phyloP scores from a whole-genome alignment of 2,113 vertebrate genomes.

The Balaeniceps rex region DNA sequence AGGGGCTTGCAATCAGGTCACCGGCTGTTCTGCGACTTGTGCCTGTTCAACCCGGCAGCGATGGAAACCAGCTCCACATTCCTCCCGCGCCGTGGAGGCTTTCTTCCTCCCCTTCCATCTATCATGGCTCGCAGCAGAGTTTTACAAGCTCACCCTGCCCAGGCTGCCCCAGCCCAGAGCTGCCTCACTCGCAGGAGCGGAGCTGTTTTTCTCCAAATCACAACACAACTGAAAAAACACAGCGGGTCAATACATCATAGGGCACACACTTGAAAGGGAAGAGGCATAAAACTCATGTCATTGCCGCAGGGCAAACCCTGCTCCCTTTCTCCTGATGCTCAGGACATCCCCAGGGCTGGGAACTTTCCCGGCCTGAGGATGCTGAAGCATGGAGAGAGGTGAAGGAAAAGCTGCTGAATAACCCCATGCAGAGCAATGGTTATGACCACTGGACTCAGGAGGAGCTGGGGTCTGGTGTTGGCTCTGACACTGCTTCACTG shows the following conservation, averaged over 20 bases:
- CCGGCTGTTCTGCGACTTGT: background rate
- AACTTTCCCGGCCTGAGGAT: background rate
- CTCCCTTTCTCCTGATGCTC: background rate
- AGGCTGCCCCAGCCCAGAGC: background rate
- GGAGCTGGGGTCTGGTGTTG: accelerated
- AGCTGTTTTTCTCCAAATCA: conserved; percentile 3
- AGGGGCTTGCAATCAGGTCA: background rate
- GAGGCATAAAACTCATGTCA: conserved; percentile 23
- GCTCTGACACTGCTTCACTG: background rate
- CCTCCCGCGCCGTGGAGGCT: accelerated
- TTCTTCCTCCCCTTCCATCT: background rate
- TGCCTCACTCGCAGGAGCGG: background rate
- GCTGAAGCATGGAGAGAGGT: background rate
- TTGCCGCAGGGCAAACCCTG: background rate
- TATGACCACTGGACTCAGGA: background rate
- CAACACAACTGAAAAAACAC: conserved; percentile 63
- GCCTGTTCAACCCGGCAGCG: background rate
- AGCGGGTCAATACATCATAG: conserved; percentile 20
- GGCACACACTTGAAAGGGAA: conserved; percentile 44
- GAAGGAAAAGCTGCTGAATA: background rate
- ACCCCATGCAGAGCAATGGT: background rate
- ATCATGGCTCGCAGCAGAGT: background rate
- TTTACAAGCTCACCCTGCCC: background rate
- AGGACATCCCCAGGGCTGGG: background rate
- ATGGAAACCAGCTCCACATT: background rate